A percentile compares a stretch with the other conserved stretches of the same genome.
Conservation (phyloP, 2,113 vertebrate genomes). For the Uropsilus gracilis region DNA sequence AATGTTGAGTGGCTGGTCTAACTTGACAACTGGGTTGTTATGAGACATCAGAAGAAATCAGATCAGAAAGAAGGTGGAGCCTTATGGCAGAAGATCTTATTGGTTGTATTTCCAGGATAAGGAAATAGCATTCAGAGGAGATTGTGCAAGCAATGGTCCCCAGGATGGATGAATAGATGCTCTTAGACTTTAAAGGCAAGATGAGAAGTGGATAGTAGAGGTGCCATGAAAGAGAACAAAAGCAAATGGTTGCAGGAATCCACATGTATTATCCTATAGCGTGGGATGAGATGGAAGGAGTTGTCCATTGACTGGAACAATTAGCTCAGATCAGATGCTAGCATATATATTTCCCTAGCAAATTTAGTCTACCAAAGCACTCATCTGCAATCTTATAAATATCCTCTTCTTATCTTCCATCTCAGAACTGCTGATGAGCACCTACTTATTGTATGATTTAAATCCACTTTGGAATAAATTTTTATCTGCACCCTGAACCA, state of each 20-base stretch:
- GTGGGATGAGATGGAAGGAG: background rate
- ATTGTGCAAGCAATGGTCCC: accelerated
- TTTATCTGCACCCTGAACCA: background rate
- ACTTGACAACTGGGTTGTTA: background rate
- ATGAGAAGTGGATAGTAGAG: background rate
- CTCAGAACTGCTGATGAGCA: background rate
- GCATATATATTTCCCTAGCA: background rate
- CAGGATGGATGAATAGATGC: background rate
- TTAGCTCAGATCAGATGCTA: background rate
- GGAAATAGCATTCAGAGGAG: background rate
- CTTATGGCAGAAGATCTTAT: background rate
- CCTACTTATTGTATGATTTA: background rate
- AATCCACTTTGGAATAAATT: background rate
- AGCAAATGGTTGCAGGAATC: background rate
- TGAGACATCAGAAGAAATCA: background rate
- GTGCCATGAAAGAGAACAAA: background rate
- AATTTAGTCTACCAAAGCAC: background rate
- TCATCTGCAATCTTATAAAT: background rate
- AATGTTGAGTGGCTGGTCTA: background rate
- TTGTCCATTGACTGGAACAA: background rate
- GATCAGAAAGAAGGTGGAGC: background rate
- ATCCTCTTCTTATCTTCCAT: background rate
- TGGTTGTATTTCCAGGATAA: background rate
- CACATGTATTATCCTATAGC: background rate
- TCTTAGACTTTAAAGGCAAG: background rate